Conservation (phyloP, 2,113 vertebrate species). For the Chaetops frenatus region DNA sequence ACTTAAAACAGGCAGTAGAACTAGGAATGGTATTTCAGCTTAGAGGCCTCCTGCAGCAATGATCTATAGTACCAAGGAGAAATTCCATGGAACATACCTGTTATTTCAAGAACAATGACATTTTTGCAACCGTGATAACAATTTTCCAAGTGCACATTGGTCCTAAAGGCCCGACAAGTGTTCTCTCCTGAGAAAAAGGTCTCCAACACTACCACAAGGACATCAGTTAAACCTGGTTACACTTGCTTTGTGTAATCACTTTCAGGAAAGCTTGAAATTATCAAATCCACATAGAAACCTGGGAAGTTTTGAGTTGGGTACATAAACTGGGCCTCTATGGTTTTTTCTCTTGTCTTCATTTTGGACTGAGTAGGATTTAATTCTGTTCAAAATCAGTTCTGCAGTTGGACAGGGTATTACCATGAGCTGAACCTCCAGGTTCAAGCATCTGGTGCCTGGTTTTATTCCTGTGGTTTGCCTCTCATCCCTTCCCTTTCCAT, state of each 20-base stretch:
- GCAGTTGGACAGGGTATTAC: background rate
- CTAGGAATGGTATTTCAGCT: slow-evolving; percentile 7
- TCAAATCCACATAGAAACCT: background rate
- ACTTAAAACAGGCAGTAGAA: slow-evolving; percentile 38
- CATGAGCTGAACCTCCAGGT: background rate
- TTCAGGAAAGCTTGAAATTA: background rate
- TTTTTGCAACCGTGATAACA: background rate
- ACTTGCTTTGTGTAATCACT: background rate
- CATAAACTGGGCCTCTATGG: background rate
- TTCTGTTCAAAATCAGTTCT: background rate
- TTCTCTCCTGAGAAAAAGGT: background rate
- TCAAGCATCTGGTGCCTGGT: background rate
- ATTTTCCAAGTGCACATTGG: background rate
- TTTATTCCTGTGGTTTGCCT: background rate
- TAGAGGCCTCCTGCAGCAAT: slow-evolving; percentile 31
- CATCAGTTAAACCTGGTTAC: background rate
- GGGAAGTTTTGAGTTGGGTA: background rate
- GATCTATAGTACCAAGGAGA: background rate
- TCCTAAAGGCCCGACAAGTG: background rate
- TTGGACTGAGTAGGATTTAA: background rate
- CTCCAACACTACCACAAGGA: background rate
- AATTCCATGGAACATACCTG: background rate
- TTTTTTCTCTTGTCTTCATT: background rate
- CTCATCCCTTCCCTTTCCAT: background rate
- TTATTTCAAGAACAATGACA: background rate